Evolutionary conservation across 2,113 vertebrate genomes (phyloP).

Genomic region (Corythaixoides concolor): DNA sequence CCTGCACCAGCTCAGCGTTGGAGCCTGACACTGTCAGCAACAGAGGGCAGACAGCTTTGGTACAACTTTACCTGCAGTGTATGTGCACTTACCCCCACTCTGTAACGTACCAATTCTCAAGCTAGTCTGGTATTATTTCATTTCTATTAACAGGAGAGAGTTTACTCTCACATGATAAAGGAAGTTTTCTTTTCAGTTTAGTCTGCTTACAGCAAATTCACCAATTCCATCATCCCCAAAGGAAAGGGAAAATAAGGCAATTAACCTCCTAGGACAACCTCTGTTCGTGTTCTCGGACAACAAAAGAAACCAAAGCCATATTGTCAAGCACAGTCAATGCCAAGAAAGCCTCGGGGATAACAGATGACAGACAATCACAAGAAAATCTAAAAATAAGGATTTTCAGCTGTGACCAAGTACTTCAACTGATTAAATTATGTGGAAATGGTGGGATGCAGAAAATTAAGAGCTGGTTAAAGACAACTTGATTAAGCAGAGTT

Average conservation of each 20-base stretch:
- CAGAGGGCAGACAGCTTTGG: background rate
- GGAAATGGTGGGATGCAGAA: background rate
- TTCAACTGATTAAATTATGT: background rate
- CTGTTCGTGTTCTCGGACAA: background rate
- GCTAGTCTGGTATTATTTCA: background rate
- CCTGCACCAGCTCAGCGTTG: background rate
- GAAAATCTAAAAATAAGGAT: constrained; percentile 1
- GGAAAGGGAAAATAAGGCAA: constrained; percentile 2
- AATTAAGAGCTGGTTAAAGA: constrained; percentile 23
- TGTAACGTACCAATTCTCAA: background rate
- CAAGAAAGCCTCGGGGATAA: constrained; percentile 34
- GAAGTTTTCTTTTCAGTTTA: background rate
- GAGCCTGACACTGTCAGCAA: background rate
- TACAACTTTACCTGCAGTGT: background rate
- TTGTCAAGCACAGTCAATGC: background rate
- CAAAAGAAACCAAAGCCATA: background rate
- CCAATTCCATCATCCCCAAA: background rate
- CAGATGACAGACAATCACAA: constrained; percentile 24
- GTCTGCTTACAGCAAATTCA: background rate
- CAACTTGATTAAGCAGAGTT: constrained; percentile 25
- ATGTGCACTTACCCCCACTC: background rate
- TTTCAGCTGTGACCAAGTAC: constrained; percentile 20
- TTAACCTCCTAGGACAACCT: background rate
- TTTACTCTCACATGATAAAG: background rate
- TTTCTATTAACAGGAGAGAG: background rate